These are phyloP conservation scores for Chydorus sphaericus DNA, from an alignment of 2,888 invertebrate genomes.

Conservation along the genomic window DNA sequence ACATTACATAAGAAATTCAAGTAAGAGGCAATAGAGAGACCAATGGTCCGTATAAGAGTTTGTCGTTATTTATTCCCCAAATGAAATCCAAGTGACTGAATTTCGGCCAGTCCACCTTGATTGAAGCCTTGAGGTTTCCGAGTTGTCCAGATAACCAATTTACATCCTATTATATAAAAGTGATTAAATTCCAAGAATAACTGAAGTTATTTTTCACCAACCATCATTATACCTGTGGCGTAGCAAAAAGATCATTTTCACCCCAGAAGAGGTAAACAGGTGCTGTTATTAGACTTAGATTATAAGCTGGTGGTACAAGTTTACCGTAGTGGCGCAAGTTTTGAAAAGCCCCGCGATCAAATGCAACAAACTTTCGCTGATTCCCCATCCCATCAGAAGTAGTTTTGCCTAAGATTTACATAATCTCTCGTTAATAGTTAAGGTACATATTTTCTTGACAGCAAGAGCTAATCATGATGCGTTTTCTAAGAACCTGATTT, in stretches of 20 bases:
- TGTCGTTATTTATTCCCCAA: constrained; percentile 13
- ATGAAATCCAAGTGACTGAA: constrained; percentile 18
- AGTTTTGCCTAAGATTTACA: no score
- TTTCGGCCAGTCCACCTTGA: neutral
- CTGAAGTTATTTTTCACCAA: neutral
- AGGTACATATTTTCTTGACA: neutral
- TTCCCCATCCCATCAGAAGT: no score
- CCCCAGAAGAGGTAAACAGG: constrained; percentile 1
- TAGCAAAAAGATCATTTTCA: neutral
- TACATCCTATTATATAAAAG: neutral
- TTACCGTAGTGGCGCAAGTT: neutral
- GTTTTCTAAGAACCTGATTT: neutral
- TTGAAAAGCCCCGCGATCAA: neutral
- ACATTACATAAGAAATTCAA: no score
- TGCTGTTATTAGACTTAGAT: neutral
- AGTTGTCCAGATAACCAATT: constrained; percentile 33
- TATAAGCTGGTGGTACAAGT: neutral
- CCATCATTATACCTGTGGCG: neutral
- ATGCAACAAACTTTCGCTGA: neutral
- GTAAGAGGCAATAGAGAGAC: neutral
- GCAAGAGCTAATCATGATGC: neutral
- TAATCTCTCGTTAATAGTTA: no score
- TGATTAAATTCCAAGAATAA: neutral
- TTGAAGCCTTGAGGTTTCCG: constrained; percentile 8
- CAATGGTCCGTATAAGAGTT: neutral